Percentiles rank a stretch among this genome's conserved stretches.
phyloP scores from a whole-genome alignment of 2,113 vertebrate species.

The Otolemur garnettii region DNA sequence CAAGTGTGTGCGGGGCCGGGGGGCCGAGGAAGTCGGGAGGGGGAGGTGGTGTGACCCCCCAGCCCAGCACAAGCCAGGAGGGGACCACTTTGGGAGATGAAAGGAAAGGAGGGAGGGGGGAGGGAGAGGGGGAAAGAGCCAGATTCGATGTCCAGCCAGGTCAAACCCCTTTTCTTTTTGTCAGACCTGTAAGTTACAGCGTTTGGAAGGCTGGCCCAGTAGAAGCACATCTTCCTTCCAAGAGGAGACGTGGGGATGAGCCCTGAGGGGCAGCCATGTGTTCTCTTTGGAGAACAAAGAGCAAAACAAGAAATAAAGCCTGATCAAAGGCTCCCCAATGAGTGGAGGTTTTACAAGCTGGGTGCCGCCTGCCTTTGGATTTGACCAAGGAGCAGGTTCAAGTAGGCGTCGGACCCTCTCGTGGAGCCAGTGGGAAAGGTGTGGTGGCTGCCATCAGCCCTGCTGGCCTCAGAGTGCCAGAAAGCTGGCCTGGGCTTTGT shows the following conservation, averaged over 20 bases:
- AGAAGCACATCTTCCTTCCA: background rate
- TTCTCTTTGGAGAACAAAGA: background rate
- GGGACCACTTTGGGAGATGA: slow-evolving; percentile 78
- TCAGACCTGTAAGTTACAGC: background rate
- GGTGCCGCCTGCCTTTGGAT: background rate
- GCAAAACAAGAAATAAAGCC: background rate
- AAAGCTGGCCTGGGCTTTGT: background rate
- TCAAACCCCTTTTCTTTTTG: slow-evolving; percentile 85
- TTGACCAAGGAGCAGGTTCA: background rate
- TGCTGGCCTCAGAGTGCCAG: accelerated
- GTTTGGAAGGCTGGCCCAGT: background rate
- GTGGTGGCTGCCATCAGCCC: accelerated
- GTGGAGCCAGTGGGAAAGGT: background rate
- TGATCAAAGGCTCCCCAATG: background rate
- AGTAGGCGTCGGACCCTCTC: accelerated
- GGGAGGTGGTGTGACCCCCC: slow-evolving; percentile 66
- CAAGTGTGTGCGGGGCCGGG: slow-evolving; percentile 91
- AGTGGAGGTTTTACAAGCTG: background rate
- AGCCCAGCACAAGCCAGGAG: background rate
- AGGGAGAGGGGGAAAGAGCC: slow-evolving; percentile 18
- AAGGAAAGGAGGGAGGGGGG: slow-evolving; percentile 52
- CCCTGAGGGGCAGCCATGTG: accelerated
- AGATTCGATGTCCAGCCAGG: slow-evolving; percentile 87
- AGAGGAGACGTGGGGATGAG: background rate
- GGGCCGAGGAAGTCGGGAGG: slow-evolving; percentile 72